Conservation (phyloP, 1,140 invertebrate genomes). For the Aphelinus atriplicis region DNA sequence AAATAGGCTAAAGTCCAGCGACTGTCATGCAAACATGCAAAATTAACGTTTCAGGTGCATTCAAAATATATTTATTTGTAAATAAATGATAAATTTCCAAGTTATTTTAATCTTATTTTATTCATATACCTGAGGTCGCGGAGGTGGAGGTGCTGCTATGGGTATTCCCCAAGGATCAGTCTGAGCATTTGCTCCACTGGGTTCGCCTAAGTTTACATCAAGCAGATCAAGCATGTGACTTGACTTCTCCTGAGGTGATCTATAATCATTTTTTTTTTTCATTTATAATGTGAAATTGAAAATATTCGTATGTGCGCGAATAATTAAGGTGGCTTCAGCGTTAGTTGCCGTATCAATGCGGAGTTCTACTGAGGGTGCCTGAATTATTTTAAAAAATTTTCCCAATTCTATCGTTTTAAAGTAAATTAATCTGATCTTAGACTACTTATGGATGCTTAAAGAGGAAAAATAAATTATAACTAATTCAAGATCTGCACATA, state of each 20-base stretch:
- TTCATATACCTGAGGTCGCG: constrained; percentile 63
- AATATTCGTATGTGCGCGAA: no score
- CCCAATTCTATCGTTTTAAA: no score
- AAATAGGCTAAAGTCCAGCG: constrained; percentile 59
- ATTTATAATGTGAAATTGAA: not conserved
- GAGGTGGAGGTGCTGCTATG: constrained; percentile 64
- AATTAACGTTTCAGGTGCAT: constrained; percentile 28
- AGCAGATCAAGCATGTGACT: constrained; percentile 84
- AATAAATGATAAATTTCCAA: constrained; percentile 1
- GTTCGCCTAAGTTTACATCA: constrained; percentile 79
- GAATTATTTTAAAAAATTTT: no score
- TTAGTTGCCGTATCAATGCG: no score
- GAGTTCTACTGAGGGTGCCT: no score
- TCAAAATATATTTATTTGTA: constrained; percentile 3
- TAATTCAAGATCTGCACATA: no score
- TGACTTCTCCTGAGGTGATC: constrained; percentile 65
- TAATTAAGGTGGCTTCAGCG: no score
- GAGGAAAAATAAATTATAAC: no score
- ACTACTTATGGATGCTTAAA: no score
- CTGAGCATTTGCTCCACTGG: constrained; percentile 62
- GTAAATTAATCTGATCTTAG: no score
- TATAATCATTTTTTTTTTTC: constrained; percentile 31
- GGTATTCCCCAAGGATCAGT: constrained; percentile 81
- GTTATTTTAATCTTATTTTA: not conserved
- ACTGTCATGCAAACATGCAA: constrained; percentile 58